A percentile compares a stretch with the other conserved stretches of the same genome.
Conservation (phyloP, 2,113 vertebrate genomes). For the Egretta garzetta region DNA sequence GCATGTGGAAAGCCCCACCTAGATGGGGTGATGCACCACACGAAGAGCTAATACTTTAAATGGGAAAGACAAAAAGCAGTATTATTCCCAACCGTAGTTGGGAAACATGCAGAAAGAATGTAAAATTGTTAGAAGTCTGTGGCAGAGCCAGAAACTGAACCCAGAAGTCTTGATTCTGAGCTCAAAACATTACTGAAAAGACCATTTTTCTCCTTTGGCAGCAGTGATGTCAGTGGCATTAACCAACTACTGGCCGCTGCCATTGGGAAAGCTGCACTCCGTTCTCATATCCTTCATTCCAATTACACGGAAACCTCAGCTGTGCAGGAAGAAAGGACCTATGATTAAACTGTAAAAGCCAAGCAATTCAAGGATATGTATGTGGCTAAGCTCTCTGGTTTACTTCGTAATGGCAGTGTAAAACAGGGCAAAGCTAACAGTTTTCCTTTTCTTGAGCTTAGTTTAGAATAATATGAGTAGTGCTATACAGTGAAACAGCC, state of each 20-base stretch:
- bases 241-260: not conserved
- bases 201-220: not conserved
- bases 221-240: not conserved
- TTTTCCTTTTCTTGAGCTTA: not conserved
- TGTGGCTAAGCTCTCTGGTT: slow-evolving; percentile 58
- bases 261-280: not conserved
- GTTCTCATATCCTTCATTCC: not conserved
- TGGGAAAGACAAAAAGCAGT: not conserved
- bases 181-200: not conserved
- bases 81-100: not conserved
- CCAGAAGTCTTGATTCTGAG: not conserved
- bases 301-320: slow-evolving; percentile 15
- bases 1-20: not conserved
- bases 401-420: slow-evolving; percentile 34
- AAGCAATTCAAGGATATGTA: slow-evolving; percentile 58
- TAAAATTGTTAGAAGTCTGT: not conserved
- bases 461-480: slow-evolving; percentile 30
- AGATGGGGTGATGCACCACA: not conserved
- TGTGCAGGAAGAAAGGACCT: slow-evolving; percentile 2
- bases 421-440: slow-evolving; percentile 4
- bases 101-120: not conserved
- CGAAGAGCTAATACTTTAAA: not conserved
- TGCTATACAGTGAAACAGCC: not conserved
- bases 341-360: slow-evolving; percentile 57
- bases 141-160: slow-evolving; percentile 9